phyloP scores from a whole-genome alignment of 2,113 vertebrate species.

The Apodemus sylvaticus region DNA sequence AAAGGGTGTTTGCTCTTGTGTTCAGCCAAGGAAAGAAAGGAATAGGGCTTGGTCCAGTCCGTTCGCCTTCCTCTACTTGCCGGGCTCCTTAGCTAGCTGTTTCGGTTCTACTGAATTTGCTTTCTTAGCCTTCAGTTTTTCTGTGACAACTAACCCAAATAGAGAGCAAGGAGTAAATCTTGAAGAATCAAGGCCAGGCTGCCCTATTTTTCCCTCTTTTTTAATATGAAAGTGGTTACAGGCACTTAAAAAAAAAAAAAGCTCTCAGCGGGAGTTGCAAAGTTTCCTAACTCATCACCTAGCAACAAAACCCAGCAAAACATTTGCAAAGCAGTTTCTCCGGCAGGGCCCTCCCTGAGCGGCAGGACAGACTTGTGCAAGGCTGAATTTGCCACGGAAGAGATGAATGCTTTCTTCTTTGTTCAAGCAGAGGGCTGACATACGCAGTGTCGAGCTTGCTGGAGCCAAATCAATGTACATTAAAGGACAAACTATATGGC shows the following conservation, averaged over 20 bases:
- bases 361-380: slow-evolving; percentile 83
- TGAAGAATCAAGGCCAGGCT: slow-evolving; percentile 80
- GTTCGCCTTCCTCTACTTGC: not conserved
- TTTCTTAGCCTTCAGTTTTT: slow-evolving; percentile 57
- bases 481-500: slow-evolving; percentile 76
- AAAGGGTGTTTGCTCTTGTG: slow-evolving; percentile 31
- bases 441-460: slow-evolving; percentile 81
- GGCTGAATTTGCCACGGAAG: slow-evolving; percentile 85
- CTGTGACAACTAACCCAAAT: slow-evolving; percentile 28
- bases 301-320: slow-evolving; percentile 89
- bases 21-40: not conserved
- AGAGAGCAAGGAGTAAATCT: slow-evolving; percentile 76
- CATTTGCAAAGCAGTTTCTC: slow-evolving; percentile 86
- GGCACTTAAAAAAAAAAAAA: slow-evolving; percentile 64
- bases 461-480: slow-evolving; percentile 84
- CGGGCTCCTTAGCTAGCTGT: not conserved
- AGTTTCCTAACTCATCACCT: slow-evolving; percentile 88
- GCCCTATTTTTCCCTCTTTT: slow-evolving; percentile 77
- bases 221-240: slow-evolving; percentile 85
- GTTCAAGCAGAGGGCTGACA: slow-evolving; percentile 85
- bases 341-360: slow-evolving; percentile 81
- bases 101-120: slow-evolving; percentile 34
- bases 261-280: slow-evolving; percentile 87
- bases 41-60: not conserved
- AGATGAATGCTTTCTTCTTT: slow-evolving; percentile 85